phyloP scores from a whole-genome alignment of 1,140 invertebrate species.

The Drosophila trapezifrons region DNA sequence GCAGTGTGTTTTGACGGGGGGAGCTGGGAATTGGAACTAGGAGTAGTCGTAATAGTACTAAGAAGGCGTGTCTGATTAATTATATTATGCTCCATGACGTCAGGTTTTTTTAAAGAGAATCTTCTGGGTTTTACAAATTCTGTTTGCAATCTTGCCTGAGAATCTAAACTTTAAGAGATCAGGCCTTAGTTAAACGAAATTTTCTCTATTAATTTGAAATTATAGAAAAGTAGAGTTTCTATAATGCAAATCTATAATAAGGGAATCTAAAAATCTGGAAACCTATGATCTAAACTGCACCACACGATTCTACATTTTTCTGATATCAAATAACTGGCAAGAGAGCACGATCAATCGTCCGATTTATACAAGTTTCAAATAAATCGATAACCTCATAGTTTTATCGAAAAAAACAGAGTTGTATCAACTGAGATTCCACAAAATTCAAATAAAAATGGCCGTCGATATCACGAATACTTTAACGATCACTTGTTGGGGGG shows the following conservation, averaged over 20 bases:
- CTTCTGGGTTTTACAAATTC: not conserved
- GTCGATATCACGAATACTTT: not conserved
- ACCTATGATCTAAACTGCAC: not conserved
- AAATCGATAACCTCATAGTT: not conserved
- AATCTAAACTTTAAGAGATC: not conserved
- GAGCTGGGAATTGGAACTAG: not conserved
- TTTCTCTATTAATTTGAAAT: not conserved
- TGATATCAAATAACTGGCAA: not conserved
- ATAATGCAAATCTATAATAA: not conserved
- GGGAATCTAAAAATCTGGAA: too few relatives aligned
- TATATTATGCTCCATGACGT: conserved; percentile 16
- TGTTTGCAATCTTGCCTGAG: not conserved
- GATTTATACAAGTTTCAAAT: not conserved
- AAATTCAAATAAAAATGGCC: not conserved
- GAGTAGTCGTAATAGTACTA: not conserved
- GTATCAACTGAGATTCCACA: not conserved
- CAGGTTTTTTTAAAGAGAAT: not conserved
- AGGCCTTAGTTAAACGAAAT: not conserved
- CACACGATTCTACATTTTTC: not conserved
- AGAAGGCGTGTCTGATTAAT: conserved; percentile 17
- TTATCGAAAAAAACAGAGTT: not conserved
- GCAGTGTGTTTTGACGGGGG: conserved; percentile 9
- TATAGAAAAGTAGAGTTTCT: too few relatives aligned
- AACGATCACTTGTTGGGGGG: conserved; percentile 11
- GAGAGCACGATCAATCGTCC: not conserved